Conservation (phyloP, 2,113 vertebrate species). For the Myiagra hebetior region DNA sequence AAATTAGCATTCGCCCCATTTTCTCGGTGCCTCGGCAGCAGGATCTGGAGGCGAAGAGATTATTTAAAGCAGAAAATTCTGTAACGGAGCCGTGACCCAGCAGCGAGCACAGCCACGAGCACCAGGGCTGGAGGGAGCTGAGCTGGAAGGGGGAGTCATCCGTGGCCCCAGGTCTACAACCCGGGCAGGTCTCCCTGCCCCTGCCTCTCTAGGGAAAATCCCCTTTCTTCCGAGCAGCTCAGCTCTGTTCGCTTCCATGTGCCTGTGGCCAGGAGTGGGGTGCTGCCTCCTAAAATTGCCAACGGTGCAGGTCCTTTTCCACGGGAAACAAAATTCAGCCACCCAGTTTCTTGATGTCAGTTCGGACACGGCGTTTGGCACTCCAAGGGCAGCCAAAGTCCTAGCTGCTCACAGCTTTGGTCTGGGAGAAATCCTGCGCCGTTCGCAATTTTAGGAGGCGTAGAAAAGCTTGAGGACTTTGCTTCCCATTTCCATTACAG, state of each 20-base stretch:
- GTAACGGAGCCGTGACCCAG: background rate
- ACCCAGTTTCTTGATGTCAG: background rate
- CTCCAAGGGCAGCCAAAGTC: background rate
- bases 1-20: background rate
- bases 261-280: background rate
- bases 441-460: background rate
- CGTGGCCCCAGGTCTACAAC: rapidly evolving
- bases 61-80: background rate
- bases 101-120: background rate
- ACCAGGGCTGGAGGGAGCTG: rapidly evolving
- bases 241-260: background rate
- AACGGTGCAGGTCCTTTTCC: background rate
- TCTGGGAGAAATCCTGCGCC: background rate
- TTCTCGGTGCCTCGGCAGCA: background rate
- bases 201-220: background rate
- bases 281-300: background rate
- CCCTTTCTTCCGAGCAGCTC: background rate
- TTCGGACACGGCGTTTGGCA: background rate
- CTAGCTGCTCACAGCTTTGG: background rate
- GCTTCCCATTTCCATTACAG: background rate
- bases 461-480: background rate
- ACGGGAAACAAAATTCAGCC: background rate
- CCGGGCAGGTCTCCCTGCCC: background rate
- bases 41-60: background rate
- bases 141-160: rapidly evolving